Base-by-base conservation (phyloP, 1,140 invertebrate species). In the Diorhabda sublineata region DNA sequence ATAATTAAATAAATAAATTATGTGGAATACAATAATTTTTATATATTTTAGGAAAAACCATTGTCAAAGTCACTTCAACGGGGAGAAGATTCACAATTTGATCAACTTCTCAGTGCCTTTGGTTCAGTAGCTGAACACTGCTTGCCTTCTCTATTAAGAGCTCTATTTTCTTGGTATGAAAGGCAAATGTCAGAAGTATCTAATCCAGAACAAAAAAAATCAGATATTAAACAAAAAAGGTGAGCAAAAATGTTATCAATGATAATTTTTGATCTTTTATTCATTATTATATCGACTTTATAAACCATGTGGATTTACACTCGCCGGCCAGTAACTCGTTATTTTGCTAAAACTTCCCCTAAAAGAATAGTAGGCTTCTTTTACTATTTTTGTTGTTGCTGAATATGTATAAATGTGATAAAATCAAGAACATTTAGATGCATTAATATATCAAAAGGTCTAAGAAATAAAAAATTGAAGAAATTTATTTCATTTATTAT, bases 131-230 rank as follows among this genome's bases (percentile, higher is more conserved):
- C 96, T 2, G 98, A 99, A 81, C 95, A 99, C 81, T 98, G 97
- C 83, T 83, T 99, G 56, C 98, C 98, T 2, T 99, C 98, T 6
- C 86, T 99, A 67, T 82, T 99, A 58, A 85, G 90, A 67, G 95
- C 96, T n/a, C 81, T 99, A 7, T 95, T 98, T 79, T 91, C 93
- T 43, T 99, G 98, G 98, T 95, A 98, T 79, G 94, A 98, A 73
- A 83, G 93, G 47, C 95, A 98, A 82, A 89, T 95, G 75, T 87
- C 87, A 2, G 88, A 91, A 64, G 83, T 84, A 70, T 81, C 83
- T 44, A 82, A 83, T 58, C 85, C 77, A n/a, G 83, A 85, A 75
- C 80, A 81, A 45, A 84, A 84, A 68, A 84, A 87, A 76, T 84
- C 85, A 73, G 90, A 91, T 76, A 85, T 85, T 63, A 90, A 89